Conservation (phyloP, 2,113 vertebrate genomes). For the Mus musculus region GRCm39 chr15:96336001-96336500, state of each 20-base stretch:
- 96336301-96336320: slow-evolving; percentile 39
- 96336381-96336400: slow-evolving; percentile 48
- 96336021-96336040: slow-evolving; percentile 70
- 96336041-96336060: slow-evolving; percentile 80
- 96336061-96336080: slow-evolving; percentile 81
- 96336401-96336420: slow-evolving; percentile 43
- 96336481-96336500: slow-evolving; percentile 16
- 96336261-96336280: slow-evolving; percentile 58
- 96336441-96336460: background rate
- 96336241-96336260: slow-evolving; percentile 79
- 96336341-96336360: slow-evolving; percentile 60
- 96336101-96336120: slow-evolving; percentile 81
- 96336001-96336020: slow-evolving; percentile 44
- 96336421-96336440: slow-evolving; percentile 36
- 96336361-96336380: slow-evolving; percentile 48
- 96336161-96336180: slow-evolving; percentile 82
- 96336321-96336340: slow-evolving; percentile 40
- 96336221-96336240: slow-evolving; percentile 82
- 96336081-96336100: slow-evolving; percentile 80
- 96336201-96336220: slow-evolving; percentile 82
- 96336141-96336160: slow-evolving; percentile 81
- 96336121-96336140: slow-evolving; percentile 82
- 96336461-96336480: background rate
- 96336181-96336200: slow-evolving; percentile 83
- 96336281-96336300: slow-evolving; percentile 54